phyloP scores from a whole-genome alignment of 2,888 invertebrate species.

The Papilio elwesi region DNA sequence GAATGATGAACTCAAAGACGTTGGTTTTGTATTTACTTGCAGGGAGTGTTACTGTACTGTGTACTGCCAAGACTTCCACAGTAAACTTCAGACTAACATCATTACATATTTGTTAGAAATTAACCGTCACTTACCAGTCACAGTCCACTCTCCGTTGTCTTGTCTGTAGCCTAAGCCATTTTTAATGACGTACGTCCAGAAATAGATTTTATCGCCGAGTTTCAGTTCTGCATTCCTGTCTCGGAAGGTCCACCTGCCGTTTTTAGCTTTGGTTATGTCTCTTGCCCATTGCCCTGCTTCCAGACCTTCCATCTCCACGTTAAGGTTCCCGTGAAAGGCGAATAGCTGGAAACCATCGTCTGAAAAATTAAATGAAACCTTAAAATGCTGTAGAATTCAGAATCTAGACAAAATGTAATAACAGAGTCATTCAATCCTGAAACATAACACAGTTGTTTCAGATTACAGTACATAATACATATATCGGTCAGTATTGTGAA shows the following conservation, averaged over 20 bases:
- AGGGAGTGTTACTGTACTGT: no score
- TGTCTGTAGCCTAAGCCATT: slow-evolving; percentile 88
- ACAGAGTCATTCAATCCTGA: no score
- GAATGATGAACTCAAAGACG: no score
- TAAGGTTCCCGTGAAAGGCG: slow-evolving; percentile 86
- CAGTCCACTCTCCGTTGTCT: slow-evolving; percentile 84
- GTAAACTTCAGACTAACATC: no score
- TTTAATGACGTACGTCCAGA: slow-evolving; percentile 89
- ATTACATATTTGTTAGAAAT: no score
- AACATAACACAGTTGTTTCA: no score
- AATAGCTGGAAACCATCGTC: slow-evolving; percentile 85
- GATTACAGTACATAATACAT: no score
- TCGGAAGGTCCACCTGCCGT: slow-evolving; percentile 87
- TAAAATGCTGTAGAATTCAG: no score
- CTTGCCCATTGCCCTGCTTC: slow-evolving; percentile 87
- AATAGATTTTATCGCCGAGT: slow-evolving; percentile 88
- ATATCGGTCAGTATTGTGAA: no score
- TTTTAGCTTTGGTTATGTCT: slow-evolving; percentile 85
- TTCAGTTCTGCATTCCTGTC: slow-evolving; percentile 84
- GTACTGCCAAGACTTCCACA: no score
- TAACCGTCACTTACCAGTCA: slow-evolving; percentile 68
- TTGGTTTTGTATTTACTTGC: no score
- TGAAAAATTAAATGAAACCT: slow-evolving; percentile 48
- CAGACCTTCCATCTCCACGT: slow-evolving; percentile 88
- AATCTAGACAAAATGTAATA: no score